Percentiles rank a stretch among this genome's conserved stretches.
Conservation (phyloP, 2,888 invertebrate species). For the Ariolimax columbianus region DNA sequence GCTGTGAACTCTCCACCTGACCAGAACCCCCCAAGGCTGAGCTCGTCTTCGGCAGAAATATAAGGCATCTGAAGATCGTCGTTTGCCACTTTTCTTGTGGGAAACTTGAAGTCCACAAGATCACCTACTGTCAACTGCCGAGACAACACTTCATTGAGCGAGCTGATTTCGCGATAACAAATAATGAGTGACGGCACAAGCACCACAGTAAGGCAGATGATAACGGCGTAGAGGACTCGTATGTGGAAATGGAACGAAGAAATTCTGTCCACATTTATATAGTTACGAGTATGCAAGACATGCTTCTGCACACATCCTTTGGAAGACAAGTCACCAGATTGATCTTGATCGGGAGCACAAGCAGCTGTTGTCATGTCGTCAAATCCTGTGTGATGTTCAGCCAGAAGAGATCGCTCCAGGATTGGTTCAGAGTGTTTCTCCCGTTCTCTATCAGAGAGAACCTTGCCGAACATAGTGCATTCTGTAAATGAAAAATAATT, state of each 20-base stretch:
- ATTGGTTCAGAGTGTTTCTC: background rate
- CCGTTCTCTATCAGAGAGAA: constrained; percentile 1
- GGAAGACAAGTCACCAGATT: background rate
- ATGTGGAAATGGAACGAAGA: constrained; percentile 25
- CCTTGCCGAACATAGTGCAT: background rate
- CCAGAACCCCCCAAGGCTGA: constrained; percentile 22
- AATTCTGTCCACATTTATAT: background rate
- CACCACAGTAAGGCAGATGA: constrained; percentile 26
- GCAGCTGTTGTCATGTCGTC: background rate
- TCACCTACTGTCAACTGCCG: background rate
- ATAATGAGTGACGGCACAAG: constrained; percentile 2
- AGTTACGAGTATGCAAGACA: background rate
- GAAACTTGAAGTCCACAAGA: constrained; percentile 19
- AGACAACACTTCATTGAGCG: constrained; percentile 15
- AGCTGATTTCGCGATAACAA: constrained; percentile 27
- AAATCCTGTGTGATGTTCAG: background rate
- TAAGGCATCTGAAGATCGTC: constrained; percentile 39
- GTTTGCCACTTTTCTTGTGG: background rate
- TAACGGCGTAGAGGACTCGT: constrained; percentile 12
- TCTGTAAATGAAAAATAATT: constrained; percentile 5
- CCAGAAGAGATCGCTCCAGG: background rate
- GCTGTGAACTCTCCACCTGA: background rate
- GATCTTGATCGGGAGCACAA: background rate
- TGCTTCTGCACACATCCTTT: background rate
- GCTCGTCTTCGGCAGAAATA: constrained; percentile 32